A percentile compares a stretch with the other conserved stretches of the same genome.
Conservation (phyloP, 2,113 vertebrate genomes). For the Dasyornis broadbenti region DNA sequence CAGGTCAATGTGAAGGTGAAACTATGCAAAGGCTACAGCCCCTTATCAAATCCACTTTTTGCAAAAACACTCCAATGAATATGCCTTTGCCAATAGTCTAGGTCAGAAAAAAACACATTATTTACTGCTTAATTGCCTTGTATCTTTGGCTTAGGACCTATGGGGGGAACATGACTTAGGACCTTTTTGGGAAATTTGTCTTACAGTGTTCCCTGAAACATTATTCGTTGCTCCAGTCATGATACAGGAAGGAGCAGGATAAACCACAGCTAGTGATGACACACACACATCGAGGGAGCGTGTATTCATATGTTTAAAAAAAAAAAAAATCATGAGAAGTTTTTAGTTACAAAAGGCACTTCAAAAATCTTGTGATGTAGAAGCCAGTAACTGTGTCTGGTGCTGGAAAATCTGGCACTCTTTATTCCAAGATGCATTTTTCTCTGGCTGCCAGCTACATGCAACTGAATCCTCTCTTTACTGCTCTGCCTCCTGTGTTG, state of each 20-base stretch:
- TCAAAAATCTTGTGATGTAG: not conserved
- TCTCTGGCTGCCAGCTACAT: not conserved
- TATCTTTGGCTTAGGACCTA: not conserved
- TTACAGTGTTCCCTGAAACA: not conserved
- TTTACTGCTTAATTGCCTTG: not conserved
- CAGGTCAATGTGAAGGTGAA: not conserved
- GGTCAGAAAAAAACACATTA: not conserved
- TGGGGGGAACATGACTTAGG: not conserved
- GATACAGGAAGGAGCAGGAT: not conserved
- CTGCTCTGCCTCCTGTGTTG: not conserved
- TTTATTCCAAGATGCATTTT: not conserved
- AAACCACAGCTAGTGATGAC: not conserved
- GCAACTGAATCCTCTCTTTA: not conserved
- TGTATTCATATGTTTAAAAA: not conserved
- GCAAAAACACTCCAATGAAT: not conserved
- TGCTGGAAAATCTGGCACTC: not conserved
- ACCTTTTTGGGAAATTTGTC: accelerated
- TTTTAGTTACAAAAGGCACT: not conserved
- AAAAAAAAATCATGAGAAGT: not conserved
- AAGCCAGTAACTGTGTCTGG: not conserved
- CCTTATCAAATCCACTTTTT: not conserved
- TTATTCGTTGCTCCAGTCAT: not conserved
- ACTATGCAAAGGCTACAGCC: not conserved
- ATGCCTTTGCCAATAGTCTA: not conserved
- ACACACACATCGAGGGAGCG: not conserved